These are phyloP conservation scores for Drosophila funebris DNA, from an alignment of 1,140 invertebrate species.

Conservation along the genomic window DNA sequence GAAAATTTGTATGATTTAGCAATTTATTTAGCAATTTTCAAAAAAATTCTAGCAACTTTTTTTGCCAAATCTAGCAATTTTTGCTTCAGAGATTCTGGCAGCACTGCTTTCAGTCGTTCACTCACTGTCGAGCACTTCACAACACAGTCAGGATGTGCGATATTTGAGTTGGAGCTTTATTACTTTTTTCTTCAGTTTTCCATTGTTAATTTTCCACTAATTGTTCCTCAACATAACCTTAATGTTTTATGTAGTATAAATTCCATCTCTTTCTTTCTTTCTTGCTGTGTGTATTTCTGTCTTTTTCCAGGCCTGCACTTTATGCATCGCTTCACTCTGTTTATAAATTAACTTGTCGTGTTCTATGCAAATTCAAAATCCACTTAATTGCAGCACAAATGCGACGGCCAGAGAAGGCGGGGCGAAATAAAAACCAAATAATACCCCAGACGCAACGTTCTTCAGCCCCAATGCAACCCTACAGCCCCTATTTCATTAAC, in stretches of 20 bases:
- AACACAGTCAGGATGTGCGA: too few species aligned
- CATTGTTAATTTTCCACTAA: neutral
- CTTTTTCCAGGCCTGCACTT: slow-evolving; percentile 12
- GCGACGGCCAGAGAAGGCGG: neutral
- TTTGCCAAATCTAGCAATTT: too few species aligned
- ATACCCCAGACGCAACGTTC: slow-evolving; percentile 36
- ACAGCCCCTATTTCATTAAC: slow-evolving; percentile 36
- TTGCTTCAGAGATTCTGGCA: too few species aligned
- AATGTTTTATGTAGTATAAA: neutral
- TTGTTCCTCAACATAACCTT: neutral
- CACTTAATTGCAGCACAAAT: slow-evolving; percentile 42
- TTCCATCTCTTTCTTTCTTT: neutral
- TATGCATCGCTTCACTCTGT: slow-evolving; percentile 23
- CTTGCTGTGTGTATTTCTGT: neutral
- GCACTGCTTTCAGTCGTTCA: too few species aligned
- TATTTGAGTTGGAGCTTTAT: neutral
- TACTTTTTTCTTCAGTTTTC: neutral
- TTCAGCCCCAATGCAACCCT: neutral
- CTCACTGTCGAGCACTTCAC: too few species aligned
- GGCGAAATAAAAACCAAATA: slow-evolving; percentile 44
- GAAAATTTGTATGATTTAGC: too few species aligned
- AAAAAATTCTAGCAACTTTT: too few species aligned
- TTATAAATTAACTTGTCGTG: slow-evolving; percentile 65
- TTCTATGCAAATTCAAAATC: slow-evolving; percentile 58
- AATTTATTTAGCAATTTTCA: too few species aligned